phyloP scores from a whole-genome alignment of 2,888 invertebrate genomes.

The Xestia ashworthii region DNA sequence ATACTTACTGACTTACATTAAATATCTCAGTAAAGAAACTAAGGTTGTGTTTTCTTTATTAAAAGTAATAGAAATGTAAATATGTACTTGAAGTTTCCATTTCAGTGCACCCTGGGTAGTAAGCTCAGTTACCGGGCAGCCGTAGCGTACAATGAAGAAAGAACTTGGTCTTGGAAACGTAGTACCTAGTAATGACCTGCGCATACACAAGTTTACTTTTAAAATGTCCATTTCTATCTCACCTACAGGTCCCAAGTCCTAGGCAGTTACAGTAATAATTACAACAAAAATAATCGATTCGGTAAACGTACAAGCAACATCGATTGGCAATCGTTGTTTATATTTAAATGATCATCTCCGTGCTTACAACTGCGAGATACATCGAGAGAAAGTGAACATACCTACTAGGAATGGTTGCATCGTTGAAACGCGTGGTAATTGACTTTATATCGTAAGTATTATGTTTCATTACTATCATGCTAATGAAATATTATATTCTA shows the following conservation, averaged over 20 bases:
- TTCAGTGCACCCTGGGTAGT: background rate
- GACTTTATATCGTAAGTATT: constrained; percentile 58
- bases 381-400: constrained; percentile 58
- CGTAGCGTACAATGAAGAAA: background rate
- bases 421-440: constrained; percentile 50
- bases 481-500: constrained; percentile 46
- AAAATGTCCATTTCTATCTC: background rate
- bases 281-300: constrained; percentile 25
- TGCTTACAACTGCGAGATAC: constrained; percentile 54
- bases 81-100: background rate
- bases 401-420: constrained; percentile 39
- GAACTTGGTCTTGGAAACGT: background rate
- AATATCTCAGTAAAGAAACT: background rate
- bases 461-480: constrained; percentile 56
- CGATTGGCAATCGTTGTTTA: constrained; percentile 45
- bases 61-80: background rate
- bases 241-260: background rate
- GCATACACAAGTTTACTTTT: background rate
- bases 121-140: background rate
- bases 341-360: constrained; percentile 44
- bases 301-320: constrained; percentile 36
- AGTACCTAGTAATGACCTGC: background rate
- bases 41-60: background rate
- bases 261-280: constrained; percentile 16
- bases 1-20: background rate